Evolutionary conservation across 2,113 vertebrate genomes (phyloP).

Genomic region (Phylloscopus trochilus): DNA sequence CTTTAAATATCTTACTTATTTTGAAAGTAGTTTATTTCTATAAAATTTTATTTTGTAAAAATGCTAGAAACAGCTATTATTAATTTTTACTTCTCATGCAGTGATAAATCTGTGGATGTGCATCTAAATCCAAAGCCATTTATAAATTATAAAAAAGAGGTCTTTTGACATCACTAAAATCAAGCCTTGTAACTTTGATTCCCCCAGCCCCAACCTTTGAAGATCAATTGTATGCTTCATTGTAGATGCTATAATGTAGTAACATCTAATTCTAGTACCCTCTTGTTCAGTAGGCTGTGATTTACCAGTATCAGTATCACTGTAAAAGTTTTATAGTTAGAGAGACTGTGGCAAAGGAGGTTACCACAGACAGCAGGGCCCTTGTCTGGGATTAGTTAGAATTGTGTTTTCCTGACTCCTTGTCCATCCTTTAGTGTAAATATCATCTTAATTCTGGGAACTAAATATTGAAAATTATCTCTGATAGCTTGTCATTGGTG

Average conservation of each 20-base stretch:
- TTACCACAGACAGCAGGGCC: accelerated
- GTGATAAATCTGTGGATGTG: not conserved
- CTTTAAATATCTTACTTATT: not conserved
- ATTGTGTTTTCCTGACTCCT: not conserved
- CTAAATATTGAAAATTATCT: not conserved
- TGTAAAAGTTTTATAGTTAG: not conserved
- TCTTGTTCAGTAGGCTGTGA: not conserved
- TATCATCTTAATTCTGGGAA: not conserved
- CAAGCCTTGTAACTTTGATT: not conserved
- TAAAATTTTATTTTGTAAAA: not conserved
- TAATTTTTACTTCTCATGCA: not conserved
- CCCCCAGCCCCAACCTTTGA: not conserved
- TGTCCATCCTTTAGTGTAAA: not conserved
- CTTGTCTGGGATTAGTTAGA: not conserved
- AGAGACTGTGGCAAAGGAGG: not conserved
- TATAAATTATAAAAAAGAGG: not conserved
- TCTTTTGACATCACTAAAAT: not conserved
- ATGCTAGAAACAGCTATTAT: not conserved
- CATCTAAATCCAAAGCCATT: not conserved
- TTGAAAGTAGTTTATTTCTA: not conserved
- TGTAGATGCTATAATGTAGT: not conserved
- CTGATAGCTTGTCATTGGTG: not conserved
- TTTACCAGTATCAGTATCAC: not conserved
- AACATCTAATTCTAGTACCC: not conserved
- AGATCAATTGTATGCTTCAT: not conserved